phyloP scores from a whole-genome alignment of 2,113 vertebrate species.

The Gadus chalcogrammus region DNA sequence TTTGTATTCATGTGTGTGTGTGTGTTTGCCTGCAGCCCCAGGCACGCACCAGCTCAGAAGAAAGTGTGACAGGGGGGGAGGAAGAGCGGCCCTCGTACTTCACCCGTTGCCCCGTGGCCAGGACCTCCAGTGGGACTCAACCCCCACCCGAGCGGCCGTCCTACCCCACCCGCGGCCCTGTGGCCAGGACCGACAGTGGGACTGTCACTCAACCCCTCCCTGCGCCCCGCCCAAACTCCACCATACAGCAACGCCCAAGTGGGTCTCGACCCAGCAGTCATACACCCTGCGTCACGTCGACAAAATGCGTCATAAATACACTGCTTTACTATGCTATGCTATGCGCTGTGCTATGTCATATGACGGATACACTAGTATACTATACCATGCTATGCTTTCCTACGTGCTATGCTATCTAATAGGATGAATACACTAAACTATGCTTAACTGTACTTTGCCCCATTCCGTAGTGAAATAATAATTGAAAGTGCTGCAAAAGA shows the following conservation, averaged over 20 bases:
- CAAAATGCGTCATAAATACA: too few species aligned
- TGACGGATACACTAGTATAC: too few species aligned
- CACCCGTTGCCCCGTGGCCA: constrained; percentile 63
- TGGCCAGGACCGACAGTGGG: constrained; percentile 79
- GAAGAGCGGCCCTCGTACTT: constrained; percentile 29
- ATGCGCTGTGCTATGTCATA: too few species aligned
- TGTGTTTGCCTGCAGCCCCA: constrained; percentile 71
- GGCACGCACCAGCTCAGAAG: constrained; percentile 68
- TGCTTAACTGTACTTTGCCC: too few species aligned
- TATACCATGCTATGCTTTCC: too few species aligned
- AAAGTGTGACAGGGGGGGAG: constrained; percentile 58
- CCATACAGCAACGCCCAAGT: constrained; percentile 77
- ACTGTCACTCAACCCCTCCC: constrained; percentile 54
- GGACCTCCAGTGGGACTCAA: constrained; percentile 79
- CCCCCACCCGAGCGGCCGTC: constrained; percentile 19
- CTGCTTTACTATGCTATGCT: too few species aligned
- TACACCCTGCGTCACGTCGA: too few species aligned
- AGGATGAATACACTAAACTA: too few species aligned
- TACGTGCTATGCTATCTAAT: too few species aligned
- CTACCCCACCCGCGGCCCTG: constrained; percentile 51
- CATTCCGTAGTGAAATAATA: too few species aligned
- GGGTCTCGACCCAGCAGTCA: background rate
- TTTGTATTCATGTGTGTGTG: background rate
- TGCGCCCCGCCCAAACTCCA: constrained; percentile 33
- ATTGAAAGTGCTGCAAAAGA: too few species aligned